phyloP scores from a whole-genome alignment of 1,140 invertebrate genomes.

The Pseudachorutes palmiensis region DNA sequence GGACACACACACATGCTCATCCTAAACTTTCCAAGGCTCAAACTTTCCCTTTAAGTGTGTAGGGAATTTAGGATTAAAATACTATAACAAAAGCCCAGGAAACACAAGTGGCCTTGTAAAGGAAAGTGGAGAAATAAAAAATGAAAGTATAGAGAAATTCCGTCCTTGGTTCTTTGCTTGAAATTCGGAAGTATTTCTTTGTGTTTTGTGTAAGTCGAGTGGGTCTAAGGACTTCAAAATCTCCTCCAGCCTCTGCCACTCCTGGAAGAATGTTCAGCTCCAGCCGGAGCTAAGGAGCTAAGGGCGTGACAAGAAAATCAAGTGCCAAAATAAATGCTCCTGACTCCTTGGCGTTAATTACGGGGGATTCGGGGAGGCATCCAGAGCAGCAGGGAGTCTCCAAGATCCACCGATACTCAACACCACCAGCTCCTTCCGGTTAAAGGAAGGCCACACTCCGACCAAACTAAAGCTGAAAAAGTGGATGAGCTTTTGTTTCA shows the following conservation, averaged over 20 bases:
- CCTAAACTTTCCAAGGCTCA: not conserved
- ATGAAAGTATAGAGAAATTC: not conserved
- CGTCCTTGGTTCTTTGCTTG: too few species aligned
- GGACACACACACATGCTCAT: not conserved
- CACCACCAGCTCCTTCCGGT: not conserved
- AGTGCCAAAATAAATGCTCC: constrained; percentile 10
- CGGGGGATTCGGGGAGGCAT: not conserved
- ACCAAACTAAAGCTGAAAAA: too few species aligned
- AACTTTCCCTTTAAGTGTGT: not conserved
- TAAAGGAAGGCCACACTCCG: too few species aligned
- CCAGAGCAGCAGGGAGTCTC: not conserved
- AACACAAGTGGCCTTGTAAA: not conserved
- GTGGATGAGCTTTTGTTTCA: too few species aligned
- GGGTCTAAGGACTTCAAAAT: too few species aligned
- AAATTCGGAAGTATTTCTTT: too few species aligned
- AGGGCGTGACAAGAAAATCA: constrained; percentile 7
- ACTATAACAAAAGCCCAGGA: not conserved
- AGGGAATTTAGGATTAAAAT: not conserved
- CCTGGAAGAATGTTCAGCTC: not conserved
- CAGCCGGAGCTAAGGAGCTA: not conserved
- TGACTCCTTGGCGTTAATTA: constrained; percentile 9
- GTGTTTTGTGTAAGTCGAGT: too few species aligned
- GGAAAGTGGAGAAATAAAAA: not conserved
- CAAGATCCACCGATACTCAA: not conserved
- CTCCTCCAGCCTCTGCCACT: too few species aligned